These are phyloP conservation scores for Galaxias olidus DNA, from an alignment of 2,797 vertebrate species.

Conservation along the genomic window DNA sequence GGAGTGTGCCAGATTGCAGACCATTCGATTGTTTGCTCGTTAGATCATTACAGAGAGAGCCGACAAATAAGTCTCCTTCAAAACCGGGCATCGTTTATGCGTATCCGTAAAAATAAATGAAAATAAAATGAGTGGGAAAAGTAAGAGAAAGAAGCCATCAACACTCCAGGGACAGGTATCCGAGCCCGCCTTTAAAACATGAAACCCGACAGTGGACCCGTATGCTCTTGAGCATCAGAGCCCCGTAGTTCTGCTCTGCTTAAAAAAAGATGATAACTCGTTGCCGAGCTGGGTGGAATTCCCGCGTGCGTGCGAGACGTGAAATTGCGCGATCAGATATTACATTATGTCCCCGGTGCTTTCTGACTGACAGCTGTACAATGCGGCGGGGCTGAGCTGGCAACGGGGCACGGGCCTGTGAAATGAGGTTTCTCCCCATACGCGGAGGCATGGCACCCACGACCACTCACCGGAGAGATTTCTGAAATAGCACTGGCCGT, in stretches of 20 bases:
- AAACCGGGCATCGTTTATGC: no score
- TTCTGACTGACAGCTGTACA: constrained; percentile 42
- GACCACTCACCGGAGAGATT: constrained; percentile 40
- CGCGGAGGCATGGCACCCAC: constrained; percentile 32
- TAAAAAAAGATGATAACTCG: neutral
- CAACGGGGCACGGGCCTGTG: constrained; percentile 30
- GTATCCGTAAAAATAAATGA: no score
- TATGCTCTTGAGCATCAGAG: neutral
- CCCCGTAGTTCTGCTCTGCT: neutral
- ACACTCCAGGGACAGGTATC: no score
- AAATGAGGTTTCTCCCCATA: constrained; percentile 40
- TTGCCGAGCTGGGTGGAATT: constrained; percentile 2
- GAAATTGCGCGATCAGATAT: constrained; percentile 13
- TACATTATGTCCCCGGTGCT: constrained; percentile 27
- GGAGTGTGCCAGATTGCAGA: neutral
- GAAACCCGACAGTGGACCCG: neutral
- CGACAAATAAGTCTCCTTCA: no score
- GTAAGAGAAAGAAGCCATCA: no score
- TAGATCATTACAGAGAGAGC: no score
- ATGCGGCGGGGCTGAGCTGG: constrained; percentile 26
- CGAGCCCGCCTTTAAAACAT: no score
- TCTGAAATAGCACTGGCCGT: constrained; percentile 31
- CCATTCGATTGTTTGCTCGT: no score
- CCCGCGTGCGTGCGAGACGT: constrained; percentile 2
- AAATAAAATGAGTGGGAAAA: no score